Evolutionary conservation across 2,888 invertebrate species (phyloP).

Genomic region (Idaea biselata): DNA sequence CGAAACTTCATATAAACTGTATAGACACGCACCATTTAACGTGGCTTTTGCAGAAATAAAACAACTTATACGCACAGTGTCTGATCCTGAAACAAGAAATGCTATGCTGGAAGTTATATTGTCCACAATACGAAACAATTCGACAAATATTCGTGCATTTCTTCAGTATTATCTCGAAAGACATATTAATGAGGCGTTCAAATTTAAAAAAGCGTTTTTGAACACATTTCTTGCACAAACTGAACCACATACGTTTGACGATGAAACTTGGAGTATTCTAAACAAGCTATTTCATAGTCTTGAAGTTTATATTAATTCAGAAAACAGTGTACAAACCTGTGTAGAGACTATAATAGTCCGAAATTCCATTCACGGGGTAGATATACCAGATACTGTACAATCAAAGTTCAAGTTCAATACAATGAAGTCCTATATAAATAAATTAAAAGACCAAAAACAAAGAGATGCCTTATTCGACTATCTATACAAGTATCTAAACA

Average conservation of each 20-base stretch:
- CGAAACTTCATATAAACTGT: conserved; percentile 46
- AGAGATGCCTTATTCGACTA: conserved; percentile 50
- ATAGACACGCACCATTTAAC: conserved; percentile 50
- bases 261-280: conserved; percentile 52
- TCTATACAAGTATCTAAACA: conserved; percentile 35
- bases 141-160: conserved; percentile 40
- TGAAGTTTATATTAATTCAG: conserved; percentile 57
- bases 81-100: conserved; percentile 44
- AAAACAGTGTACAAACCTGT: conserved; percentile 50
- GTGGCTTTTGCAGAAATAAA: conserved; percentile 50
- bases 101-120: conserved; percentile 50
- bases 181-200: conserved; percentile 60
- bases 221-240: conserved; percentile 43
- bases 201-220: conserved; percentile 54
- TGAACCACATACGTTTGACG: conserved; percentile 38
- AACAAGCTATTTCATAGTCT: conserved; percentile 58
- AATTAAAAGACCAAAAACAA: conserved; percentile 40
- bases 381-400: conserved; percentile 49
- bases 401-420: conserved; percentile 50
- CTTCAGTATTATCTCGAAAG: conserved; percentile 52
- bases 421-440: conserved; percentile 34
- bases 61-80: conserved; percentile 49
- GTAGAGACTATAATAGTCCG: conserved; percentile 51
- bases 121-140: conserved; percentile 41
- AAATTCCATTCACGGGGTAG: conserved; percentile 46